Evolutionary conservation across 2,888 invertebrate genomes (phyloP), one percentile per base, ranked within the genome.

Genomic region (Brachypalpus laphriformis): DNA sequence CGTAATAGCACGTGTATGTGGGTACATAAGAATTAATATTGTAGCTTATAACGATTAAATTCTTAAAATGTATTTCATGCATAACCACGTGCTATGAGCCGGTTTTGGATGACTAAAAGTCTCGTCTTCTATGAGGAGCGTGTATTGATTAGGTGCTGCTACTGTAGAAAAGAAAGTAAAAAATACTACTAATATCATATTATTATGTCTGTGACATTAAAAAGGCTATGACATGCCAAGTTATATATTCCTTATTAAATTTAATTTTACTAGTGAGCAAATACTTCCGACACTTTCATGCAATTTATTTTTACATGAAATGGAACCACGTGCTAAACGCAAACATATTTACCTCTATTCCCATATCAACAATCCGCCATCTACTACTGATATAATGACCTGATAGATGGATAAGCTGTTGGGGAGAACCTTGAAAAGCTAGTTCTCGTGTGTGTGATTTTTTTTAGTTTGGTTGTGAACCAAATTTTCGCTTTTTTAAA

Each of bases 401-500:
- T 18, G 59, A 63, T 65, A 28, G 34, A 47, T 75, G 65, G 75
- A 75, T 65, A 65, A 65, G 37, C 56, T 6, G 18, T 25, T n/a
- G 9, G 14, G 16, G n/a, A 54, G 34, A 82, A 59, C 63, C 65
- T 82, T 76, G 70, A 54, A 57, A 65, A 28, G 31, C 22, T 45
- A 65, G 9, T 56, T 82, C 14, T 72, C n/a, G 11, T 61, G 59
- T 45, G 16, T 40, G 57, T 22, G 25, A 20, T 45, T 20, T n/a
- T 49, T 65, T 45, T 31, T 42, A 9, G 28, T 56, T 59, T 18
- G 22, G 37, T 11, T 61, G 25, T 61, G 31, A 45, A 59, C 47
- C 16, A 25, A 5, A 40, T 49, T 18, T 51, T 59, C 8, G 47
- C 31, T 20, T 16, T 45, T 16, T 9, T 28, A 59, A 57, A 72